A percentile compares a stretch with the other conserved stretches of the same genome.
phyloP scores from a whole-genome alignment of 2,113 vertebrate species.

The Micronycteris hirsuta region DNA sequence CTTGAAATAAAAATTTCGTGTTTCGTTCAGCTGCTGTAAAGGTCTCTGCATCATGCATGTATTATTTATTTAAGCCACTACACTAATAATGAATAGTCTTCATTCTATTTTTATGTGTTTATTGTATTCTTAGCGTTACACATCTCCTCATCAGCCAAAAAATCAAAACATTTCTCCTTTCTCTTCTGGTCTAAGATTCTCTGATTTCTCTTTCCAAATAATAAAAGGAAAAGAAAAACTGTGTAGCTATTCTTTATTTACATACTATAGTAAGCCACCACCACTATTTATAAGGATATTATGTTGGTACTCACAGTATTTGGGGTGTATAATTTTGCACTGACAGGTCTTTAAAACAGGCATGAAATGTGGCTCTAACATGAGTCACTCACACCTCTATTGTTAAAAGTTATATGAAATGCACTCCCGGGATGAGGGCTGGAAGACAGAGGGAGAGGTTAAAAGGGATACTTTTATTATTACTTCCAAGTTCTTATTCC shows the following conservation, averaged over 20 bases:
- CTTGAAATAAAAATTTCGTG: neutral
- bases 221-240: neutral
- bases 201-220: neutral
- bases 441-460: neutral
- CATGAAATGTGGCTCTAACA: neutral
- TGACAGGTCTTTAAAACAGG: neutral
- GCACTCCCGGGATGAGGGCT: neutral
- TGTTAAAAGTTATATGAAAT: slow-evolving; percentile 16
- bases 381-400: neutral
- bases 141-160: neutral
- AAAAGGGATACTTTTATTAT: neutral
- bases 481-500: neutral
- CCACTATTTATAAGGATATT: neutral
- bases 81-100: neutral
- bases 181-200: neutral
- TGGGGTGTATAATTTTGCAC: neutral
- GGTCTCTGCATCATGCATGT: neutral
- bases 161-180: neutral
- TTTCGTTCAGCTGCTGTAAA: neutral
- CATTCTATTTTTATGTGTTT: neutral
- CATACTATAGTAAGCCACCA: neutral
- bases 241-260: neutral
- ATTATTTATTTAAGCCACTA: neutral
- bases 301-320: neutral
- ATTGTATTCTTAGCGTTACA: neutral